These are phyloP conservation scores for Cavia aperea DNA, from an alignment of 2,113 vertebrate genomes.

Conservation along the genomic window DNA sequence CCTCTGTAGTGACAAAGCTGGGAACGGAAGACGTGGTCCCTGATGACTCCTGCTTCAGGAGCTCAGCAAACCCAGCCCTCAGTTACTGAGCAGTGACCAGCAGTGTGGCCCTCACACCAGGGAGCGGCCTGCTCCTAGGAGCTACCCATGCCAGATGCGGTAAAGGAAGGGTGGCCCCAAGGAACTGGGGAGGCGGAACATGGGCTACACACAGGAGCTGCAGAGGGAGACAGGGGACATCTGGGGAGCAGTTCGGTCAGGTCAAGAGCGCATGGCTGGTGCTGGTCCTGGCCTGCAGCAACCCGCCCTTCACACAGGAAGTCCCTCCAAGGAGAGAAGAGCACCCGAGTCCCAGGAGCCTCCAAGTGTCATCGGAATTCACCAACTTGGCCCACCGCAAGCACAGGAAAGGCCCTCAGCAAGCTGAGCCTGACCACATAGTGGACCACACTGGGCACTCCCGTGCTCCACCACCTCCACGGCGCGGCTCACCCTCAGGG, in stretches of 20 bases:
- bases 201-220: background rate
- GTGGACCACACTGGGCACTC: background rate
- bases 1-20: background rate
- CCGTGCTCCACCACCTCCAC: background rate
- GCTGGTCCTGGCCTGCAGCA: no score
- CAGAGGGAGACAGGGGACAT: background rate
- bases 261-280: no score
- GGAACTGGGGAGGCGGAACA: background rate
- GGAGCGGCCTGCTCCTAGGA: background rate
- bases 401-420: background rate
- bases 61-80: background rate
- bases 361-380: background rate
- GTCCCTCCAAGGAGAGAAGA: background rate
- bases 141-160: background rate
- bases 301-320: background rate
- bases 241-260: no score
- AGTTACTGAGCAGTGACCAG: background rate
- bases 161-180: background rate
- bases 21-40: background rate
- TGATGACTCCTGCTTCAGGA: background rate
- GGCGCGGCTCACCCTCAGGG: no score
- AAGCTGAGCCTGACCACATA: background rate
- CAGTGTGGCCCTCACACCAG: background rate
- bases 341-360: background rate
- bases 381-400: background rate